These are phyloP conservation scores for Nesometra sesokonis DNA, from an alignment of 35 echinoderm and acorn worm genomes.

Conservation along the genomic window DNA sequence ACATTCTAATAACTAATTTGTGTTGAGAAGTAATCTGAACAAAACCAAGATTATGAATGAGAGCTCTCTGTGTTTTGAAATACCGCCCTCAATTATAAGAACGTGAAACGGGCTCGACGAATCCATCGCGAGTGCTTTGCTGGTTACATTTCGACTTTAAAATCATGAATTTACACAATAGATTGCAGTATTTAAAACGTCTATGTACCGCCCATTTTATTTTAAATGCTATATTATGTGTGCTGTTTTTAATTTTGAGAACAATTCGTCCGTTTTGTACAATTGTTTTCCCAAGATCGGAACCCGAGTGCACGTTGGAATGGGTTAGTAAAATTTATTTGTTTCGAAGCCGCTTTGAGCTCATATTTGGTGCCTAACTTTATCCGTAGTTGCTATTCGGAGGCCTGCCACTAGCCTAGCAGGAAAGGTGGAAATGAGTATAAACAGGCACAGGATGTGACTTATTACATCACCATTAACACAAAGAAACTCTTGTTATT, in stretches of 20 bases:
- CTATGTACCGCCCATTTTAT: conserved; percentile 6
- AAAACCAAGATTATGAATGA: no score
- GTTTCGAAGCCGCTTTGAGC: background rate
- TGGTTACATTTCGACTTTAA: no score
- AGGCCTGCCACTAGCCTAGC: no score
- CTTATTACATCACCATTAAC: no score
- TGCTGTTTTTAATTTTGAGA: conserved; percentile 55
- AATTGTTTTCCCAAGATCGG: conserved; percentile 35
- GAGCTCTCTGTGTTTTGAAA: background rate
- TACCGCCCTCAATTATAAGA: background rate
- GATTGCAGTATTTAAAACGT: background rate
- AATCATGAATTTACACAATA: background rate
- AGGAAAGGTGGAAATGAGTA: background rate
- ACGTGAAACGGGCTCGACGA: no score
- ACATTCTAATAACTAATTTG: background rate
- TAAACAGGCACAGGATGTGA: background rate
- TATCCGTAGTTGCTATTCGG: background rate
- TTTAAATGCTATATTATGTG: conserved; percentile 33
- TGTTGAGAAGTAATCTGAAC: no score
- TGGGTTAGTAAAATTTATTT: conserved; percentile 33
- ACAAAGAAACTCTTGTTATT: no score
- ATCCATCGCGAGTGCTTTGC: no score
- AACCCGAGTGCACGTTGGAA: conserved; percentile 42
- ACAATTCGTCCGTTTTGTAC: conserved; percentile 52
- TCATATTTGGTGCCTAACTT: background rate